A percentile compares a stretch with the other conserved stretches of the same genome.
Evolutionary conservation across 2,797 vertebrate species (phyloP).

Genomic region (Sternarchorhynchus goeldii): DNA sequence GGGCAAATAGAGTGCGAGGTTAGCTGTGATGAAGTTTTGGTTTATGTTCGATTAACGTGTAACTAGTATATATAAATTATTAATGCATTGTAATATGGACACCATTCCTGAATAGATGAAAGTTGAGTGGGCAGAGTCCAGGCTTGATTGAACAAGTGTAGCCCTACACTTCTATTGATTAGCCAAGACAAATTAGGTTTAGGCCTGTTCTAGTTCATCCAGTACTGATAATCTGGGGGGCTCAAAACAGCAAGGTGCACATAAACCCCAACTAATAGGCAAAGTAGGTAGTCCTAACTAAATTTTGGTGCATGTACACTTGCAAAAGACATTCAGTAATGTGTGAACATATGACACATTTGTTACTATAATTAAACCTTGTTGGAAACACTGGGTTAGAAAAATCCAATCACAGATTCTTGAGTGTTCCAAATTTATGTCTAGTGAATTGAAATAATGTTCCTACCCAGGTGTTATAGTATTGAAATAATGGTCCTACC

Average conservation of each 20-base stretch:
- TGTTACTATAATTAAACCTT: too few relatives aligned
- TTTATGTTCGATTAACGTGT: conserved; percentile 64
- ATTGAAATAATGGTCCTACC: background rate
- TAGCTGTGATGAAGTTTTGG: conserved; percentile 20
- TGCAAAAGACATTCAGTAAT: background rate
- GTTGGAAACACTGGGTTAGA: too few relatives aligned
- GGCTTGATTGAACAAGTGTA: conserved; percentile 41
- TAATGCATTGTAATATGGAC: conserved; percentile 73
- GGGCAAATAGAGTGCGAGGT: too few relatives aligned
- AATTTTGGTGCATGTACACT: background rate
- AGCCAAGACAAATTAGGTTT: conserved; percentile 41
- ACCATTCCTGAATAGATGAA: conserved; percentile 71
- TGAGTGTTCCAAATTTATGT: background rate
- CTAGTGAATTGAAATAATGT: background rate
- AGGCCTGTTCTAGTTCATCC: background rate
- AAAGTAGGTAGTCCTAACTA: background rate
- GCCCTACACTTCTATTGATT: conserved; percentile 42
- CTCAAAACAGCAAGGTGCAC: background rate
- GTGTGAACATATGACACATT: background rate
- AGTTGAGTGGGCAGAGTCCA: conserved; percentile 64
- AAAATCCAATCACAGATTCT: background rate
- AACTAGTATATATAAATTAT: conserved; percentile 72
- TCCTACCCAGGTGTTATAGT: background rate
- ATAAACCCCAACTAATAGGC: background rate
- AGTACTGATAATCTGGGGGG: background rate